A percentile compares a stretch with the other conserved stretches of the same genome.
phyloP scores from a whole-genome alignment of 2,113 vertebrate genomes.

The Plotosus lineatus region DNA sequence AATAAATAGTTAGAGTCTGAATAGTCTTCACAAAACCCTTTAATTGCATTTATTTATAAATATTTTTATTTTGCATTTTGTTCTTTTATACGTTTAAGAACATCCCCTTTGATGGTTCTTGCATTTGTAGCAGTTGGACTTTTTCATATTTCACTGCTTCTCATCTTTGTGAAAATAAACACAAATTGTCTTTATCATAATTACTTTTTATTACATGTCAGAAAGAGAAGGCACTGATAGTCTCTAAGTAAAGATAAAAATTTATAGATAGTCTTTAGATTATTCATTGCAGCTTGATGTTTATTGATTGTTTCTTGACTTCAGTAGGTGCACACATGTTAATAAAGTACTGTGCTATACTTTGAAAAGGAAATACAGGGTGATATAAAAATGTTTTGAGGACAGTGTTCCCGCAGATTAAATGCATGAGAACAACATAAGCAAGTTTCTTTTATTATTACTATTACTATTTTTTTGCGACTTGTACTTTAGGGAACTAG shows the following conservation, averaged over 20 bases:
- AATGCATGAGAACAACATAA: too few species aligned
- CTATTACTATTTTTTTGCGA: too few species aligned
- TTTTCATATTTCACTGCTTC: slow-evolving; percentile 62
- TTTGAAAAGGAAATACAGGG: too few species aligned
- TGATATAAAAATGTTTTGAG: too few species aligned
- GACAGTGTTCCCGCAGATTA: too few species aligned
- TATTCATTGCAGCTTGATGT: background rate
- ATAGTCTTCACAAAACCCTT: background rate
- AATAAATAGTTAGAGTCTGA: background rate
- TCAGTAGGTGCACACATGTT: too few species aligned
- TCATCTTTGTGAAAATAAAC: slow-evolving; percentile 58
- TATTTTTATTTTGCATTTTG: too few species aligned
- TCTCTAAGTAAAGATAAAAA: too few species aligned
- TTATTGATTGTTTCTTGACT: slow-evolving; percentile 39
- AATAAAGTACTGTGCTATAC: too few species aligned
- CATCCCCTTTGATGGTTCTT: background rate
- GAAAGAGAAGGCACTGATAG: background rate
- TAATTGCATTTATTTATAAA: too few species aligned
- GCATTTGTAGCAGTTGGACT: slow-evolving; percentile 25
- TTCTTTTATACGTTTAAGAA: background rate
- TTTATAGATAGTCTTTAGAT: slow-evolving; percentile 20
- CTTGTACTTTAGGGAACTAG: too few species aligned
- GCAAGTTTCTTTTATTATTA: too few species aligned
- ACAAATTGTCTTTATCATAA: slow-evolving; percentile 45
- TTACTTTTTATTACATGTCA: background rate